These are phyloP conservation scores for Mactra quadrangularis DNA, from an alignment of 1,140 invertebrate species.

Conservation along the genomic window DNA sequence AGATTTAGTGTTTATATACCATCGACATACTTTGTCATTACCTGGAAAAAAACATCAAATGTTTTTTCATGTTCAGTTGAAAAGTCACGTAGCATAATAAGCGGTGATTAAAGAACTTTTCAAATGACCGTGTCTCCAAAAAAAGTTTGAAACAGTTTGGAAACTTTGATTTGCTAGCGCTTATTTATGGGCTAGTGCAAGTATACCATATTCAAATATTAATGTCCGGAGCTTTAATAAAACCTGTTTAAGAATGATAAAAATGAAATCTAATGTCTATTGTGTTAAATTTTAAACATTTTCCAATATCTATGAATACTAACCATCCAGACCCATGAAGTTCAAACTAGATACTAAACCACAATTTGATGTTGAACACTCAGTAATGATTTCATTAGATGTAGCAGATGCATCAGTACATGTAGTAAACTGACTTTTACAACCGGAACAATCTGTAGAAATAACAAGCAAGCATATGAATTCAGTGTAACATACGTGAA, in stretches of 20 bases:
- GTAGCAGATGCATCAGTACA: background rate
- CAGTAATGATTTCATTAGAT: background rate
- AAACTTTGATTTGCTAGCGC: background rate
- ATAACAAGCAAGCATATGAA: background rate
- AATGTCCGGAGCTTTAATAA: too few species aligned
- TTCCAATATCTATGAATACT: too few species aligned
- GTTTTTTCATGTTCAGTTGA: background rate
- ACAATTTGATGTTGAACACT: background rate
- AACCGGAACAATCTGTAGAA: background rate
- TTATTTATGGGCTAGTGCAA: background rate
- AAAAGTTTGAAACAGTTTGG: background rate
- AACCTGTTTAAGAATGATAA: too few species aligned
- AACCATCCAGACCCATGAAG: background rate
- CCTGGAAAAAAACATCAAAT: background rate
- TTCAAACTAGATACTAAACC: conserved; percentile 15
- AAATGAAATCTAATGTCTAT: too few species aligned
- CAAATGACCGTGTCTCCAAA: background rate
- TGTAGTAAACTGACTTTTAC: background rate
- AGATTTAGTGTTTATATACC: background rate
- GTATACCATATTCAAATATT: background rate
- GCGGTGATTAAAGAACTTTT: background rate
- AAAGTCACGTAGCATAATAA: background rate
- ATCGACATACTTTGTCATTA: background rate
- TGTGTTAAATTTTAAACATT: too few species aligned
- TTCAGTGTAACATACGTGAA: background rate